These are phyloP conservation scores for Chionoecetes opilio DNA, from an alignment of 1,140 invertebrate genomes.

Conservation along the genomic window DNA sequence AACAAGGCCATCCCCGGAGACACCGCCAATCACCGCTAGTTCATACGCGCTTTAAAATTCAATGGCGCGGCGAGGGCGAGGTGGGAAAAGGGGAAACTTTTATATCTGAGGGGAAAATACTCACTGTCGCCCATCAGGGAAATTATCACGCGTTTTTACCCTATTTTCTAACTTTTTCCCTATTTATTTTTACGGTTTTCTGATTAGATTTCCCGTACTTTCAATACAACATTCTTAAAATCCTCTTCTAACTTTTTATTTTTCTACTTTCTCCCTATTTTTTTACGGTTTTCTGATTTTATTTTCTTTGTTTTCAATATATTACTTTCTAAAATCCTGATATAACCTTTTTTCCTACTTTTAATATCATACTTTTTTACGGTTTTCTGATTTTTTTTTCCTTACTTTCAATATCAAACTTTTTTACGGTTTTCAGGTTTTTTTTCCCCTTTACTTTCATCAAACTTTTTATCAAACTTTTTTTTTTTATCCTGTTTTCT, in stretches of 20 bases:
- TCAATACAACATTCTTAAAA: too few species aligned
- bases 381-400: neutral
- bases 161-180: neutral
- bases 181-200: neutral
- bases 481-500: neutral
- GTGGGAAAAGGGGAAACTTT: conserved; percentile 55
- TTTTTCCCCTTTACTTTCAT: neutral
- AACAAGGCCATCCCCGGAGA: conserved; percentile 74
- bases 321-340: neutral
- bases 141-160: conserved; percentile 55
- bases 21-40: conserved; percentile 71
- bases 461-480: neutral
- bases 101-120: conserved; percentile 43
- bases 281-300: neutral
- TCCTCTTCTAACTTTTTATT: neutral
- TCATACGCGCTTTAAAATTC: conserved; percentile 73
- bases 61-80: conserved; percentile 53
- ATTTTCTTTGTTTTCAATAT: neutral
- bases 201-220: neutral
- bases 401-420: neutral
- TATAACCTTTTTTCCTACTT: neutral
- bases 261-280: neutral
- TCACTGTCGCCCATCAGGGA: conserved; percentile 63
- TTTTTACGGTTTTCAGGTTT: neutral
- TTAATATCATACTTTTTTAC: neutral